phyloP scores from a whole-genome alignment of 2,113 vertebrate species.

The Cromileptes altivelis region DNA sequence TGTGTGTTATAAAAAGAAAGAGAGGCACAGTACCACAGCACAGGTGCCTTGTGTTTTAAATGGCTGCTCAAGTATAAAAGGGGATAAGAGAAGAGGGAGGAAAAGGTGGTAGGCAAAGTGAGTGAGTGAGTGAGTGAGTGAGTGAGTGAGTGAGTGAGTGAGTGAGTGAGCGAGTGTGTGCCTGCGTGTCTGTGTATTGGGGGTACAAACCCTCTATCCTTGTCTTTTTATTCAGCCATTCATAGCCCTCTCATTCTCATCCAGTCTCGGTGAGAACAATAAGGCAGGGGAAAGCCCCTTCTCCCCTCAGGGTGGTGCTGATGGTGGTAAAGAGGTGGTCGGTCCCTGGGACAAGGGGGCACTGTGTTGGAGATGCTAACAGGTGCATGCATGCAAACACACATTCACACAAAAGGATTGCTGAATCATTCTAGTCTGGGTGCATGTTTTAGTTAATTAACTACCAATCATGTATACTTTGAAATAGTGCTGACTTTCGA shows the following conservation, averaged over 20 bases:
- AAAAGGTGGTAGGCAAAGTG: slow-evolving; percentile 32
- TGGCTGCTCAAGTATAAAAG: slow-evolving; percentile 73
- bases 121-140: neutral
- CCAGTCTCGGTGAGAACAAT: slow-evolving; percentile 47
- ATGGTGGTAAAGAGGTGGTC: slow-evolving; percentile 41
- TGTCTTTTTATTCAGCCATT: slow-evolving; percentile 35
- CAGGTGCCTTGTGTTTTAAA: slow-evolving; percentile 77
- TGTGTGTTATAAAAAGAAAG: slow-evolving; percentile 68
- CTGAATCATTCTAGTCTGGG: neutral
- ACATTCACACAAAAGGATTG: neutral
- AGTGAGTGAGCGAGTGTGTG: slow-evolving; percentile 19
- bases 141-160: neutral
- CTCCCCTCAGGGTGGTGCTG: slow-evolving; percentile 69
- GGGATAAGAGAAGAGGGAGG: slow-evolving; percentile 54
- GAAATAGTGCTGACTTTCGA: neutral
- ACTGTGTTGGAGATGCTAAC: slow-evolving; percentile 55
- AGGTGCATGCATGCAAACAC: slow-evolving; percentile 50
- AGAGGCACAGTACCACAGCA: slow-evolving; percentile 67
- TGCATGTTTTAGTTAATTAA: neutral
- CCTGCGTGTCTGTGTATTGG: neutral
- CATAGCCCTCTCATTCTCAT: slow-evolving; percentile 33
- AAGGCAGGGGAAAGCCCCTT: slow-evolving; percentile 59
- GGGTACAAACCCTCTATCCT: slow-evolving; percentile 6
- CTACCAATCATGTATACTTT: neutral
- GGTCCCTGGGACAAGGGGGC: slow-evolving; percentile 57